Evolutionary conservation across 2,797 vertebrate genomes (phyloP), one percentile per base, ranked within the genome.

Genomic region (Typhlichthys subterraneus): DNA sequence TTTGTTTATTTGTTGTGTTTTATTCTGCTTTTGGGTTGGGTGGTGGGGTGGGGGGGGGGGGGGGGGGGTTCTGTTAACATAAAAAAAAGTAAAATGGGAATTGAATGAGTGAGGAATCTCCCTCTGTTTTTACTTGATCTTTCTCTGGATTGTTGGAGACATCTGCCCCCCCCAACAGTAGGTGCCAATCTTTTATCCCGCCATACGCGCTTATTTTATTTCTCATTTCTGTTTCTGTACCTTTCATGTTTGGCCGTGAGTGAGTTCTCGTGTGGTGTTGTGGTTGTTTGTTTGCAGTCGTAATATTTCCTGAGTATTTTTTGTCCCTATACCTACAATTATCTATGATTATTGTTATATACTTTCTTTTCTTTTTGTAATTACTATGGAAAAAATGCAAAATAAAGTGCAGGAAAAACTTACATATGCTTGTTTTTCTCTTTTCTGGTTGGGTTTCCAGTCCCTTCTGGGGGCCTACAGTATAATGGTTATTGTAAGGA

Each of bases 261-360:
- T 94, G 91, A 96, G 94, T 98, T 95, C 95, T 94, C 89, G 97
- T 98, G 96, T 94, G 77, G 97, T 99, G 95, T 95, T 89, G 97
- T 98, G 96, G 95, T 94, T 93, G 96, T 93, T 95, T 94, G 94
- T 96, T 97, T 96, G 95, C 95, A 95, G 94, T 94, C 95, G 93
- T 95, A 97, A 92, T 94, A 94, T 93, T 93, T 94, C 81, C 73
- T 67, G 31, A 75, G 54, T 80, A 68, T 53, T 14, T 55, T 46
- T 33, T 14, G 1, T 50, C 42, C 56, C 51, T 23, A 29, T 29
- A 23, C 50, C 59, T 68, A 38, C 54, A 59, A 79, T 69, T 80
- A 91, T 91, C 93, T 96, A 92, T 94, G 93, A 96, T 96, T 95
- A 89, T 91, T 97, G 94, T 91, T 92, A 92, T 92, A 92, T 90